phyloP scores from a whole-genome alignment of 2,797 vertebrate species.

The Pangasius djambal region DNA sequence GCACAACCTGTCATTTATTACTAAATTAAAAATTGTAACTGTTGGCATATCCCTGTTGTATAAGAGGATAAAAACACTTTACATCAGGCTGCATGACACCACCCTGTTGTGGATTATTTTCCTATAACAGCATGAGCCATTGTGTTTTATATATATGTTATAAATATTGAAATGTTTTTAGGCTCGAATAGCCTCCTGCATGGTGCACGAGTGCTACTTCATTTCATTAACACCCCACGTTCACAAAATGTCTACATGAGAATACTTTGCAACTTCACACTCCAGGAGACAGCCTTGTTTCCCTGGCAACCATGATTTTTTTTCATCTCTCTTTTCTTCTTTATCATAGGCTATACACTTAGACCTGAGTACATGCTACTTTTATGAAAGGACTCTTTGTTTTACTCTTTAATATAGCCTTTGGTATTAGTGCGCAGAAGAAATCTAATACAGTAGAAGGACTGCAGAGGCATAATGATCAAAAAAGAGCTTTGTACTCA shows the following conservation, averaged over 20 bases:
- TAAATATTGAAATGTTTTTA: neutral
- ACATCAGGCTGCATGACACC: neutral
- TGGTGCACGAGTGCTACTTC: conserved; percentile 17
- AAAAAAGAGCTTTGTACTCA: conserved; percentile 17
- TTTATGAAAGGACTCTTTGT: conserved; percentile 23
- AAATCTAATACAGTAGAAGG: neutral
- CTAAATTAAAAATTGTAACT: neutral
- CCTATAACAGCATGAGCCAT: neutral
- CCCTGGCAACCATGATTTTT: conserved; percentile 74
- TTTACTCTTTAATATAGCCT: neutral
- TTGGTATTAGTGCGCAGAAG: neutral
- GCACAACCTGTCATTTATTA: neutral
- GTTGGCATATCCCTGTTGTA: neutral
- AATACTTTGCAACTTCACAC: conserved; percentile 60
- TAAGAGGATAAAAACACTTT: neutral
- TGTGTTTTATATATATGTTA: neutral
- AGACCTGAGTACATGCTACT: conserved; percentile 35
- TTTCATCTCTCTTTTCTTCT: conserved; percentile 60
- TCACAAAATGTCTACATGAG: conserved; percentile 57
- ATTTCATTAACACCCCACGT: conserved; percentile 54
- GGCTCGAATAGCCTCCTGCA: neutral
- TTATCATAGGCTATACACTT: conserved; percentile 48
- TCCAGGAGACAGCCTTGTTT: conserved; percentile 71
- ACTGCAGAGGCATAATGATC: conserved; percentile 17
- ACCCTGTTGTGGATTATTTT: neutral